These are phyloP conservation scores for Calameuta idolon DNA, from an alignment of 2,888 invertebrate genomes.

Conservation along the genomic window DNA sequence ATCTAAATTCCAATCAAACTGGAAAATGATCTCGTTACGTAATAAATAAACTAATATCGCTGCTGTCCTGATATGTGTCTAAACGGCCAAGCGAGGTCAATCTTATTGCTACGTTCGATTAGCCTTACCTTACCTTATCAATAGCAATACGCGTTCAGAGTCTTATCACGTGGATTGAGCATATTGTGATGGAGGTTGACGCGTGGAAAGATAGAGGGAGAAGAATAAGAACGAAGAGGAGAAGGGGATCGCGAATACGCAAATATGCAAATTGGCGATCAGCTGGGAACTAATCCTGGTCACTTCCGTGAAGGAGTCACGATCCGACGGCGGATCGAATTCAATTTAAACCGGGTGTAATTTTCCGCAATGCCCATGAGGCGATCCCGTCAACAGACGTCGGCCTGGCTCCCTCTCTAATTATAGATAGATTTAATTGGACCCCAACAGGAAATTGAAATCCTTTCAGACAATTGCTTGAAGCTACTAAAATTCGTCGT, in stretches of 20 bases:
- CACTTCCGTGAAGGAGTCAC: background rate
- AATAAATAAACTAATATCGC: background rate
- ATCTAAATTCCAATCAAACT: no score
- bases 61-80: background rate
- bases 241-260: background rate
- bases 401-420: background rate
- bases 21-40: background rate
- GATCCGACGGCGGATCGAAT: background rate
- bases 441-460: background rate
- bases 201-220: background rate
- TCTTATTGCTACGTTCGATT: background rate
- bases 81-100: background rate
- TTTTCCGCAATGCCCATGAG: background rate
- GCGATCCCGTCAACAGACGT: background rate
- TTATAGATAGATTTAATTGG: background rate
- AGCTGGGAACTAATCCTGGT: background rate
- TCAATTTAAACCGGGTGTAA: background rate
- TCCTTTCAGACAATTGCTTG: background rate
- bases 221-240: no score
- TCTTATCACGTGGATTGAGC: background rate
- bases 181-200: background rate
- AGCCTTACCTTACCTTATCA: background rate
- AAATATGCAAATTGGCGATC: background rate
- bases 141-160: background rate
- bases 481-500: background rate